Percentiles rank a stretch among this genome's conserved stretches.
Conservation (phyloP, 2,888 invertebrate genomes). For the Lasioglossum calceatum region DNA sequence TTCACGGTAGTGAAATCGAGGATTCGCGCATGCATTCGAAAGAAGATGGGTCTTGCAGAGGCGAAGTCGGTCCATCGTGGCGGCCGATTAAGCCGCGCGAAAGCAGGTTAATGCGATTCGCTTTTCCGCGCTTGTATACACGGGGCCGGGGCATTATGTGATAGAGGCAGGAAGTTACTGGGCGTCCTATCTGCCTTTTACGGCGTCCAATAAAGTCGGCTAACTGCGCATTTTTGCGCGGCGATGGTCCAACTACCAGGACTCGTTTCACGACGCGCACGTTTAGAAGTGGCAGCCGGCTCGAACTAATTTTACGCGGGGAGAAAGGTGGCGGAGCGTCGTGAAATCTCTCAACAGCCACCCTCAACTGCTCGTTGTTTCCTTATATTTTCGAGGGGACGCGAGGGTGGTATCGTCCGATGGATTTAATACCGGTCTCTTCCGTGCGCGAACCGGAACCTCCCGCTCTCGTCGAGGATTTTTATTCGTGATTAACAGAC, state of each 20-base stretch:
- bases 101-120: slow-evolving; percentile 69
- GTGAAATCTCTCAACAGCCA: slow-evolving; percentile 18
- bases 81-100: slow-evolving; percentile 49
- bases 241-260: slow-evolving; percentile 46
- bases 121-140: slow-evolving; percentile 31
- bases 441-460: not conserved
- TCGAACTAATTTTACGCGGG: slow-evolving; percentile 19
- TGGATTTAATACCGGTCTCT: not conserved
- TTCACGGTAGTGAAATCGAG: not conserved
- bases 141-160: slow-evolving; percentile 38
- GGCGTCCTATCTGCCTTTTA: slow-evolving; percentile 62
- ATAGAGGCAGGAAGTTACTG: slow-evolving; percentile 41
- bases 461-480: not conserved
- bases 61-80: slow-evolving; percentile 4
- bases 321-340: not conserved
- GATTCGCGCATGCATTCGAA: not conserved
- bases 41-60: slow-evolving; percentile 3
- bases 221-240: slow-evolving; percentile 56
- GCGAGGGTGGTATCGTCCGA: not conserved
- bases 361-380: not conserved
- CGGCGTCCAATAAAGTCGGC: slow-evolving; percentile 62
- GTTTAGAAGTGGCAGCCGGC: slow-evolving; percentile 4
- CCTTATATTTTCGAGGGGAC: not conserved
- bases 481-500: slow-evolving; percentile 12
- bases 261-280: slow-evolving; percentile 11